These are phyloP conservation scores for Drosophila barbarae DNA, from an alignment of 2,888 invertebrate species.

Conservation along the genomic window DNA sequence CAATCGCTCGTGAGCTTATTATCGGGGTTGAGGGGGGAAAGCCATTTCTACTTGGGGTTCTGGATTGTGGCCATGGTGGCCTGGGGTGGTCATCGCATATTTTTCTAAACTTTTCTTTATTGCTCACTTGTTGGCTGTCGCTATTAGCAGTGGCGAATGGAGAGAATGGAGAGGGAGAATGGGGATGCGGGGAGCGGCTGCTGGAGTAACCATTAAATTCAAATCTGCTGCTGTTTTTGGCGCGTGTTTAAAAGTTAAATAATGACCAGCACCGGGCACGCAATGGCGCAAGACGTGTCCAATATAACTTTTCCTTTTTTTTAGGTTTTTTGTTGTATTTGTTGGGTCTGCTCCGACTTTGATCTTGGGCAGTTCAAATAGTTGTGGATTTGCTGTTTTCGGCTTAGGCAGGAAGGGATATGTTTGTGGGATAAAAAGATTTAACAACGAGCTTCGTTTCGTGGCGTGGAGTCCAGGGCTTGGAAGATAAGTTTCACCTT, in stretches of 20 bases:
- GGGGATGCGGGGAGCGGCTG: constrained; percentile 12
- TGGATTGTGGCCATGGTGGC: constrained; percentile 12
- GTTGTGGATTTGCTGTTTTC: constrained; percentile 53
- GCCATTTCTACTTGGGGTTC: constrained; percentile 2
- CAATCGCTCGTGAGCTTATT: constrained; percentile 73
- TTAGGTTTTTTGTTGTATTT: background rate
- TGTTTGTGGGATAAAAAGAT: constrained; percentile 51
- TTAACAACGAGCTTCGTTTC: constrained; percentile 48
- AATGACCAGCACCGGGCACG: constrained; percentile 58
- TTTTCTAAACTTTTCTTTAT: constrained; percentile 76
- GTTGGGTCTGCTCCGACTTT: constrained; percentile 43
- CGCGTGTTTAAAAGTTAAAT: constrained; percentile 74
- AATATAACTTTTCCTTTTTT: constrained; percentile 69
- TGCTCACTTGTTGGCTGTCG: constrained; percentile 75
- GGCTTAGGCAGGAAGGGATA: constrained; percentile 20
- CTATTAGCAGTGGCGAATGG: constrained; percentile 45
- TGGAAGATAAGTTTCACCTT: constrained; percentile 32
- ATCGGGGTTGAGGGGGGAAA: constrained; percentile 25
- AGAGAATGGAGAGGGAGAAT: constrained; percentile 11
- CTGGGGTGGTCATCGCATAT: constrained; percentile 61
- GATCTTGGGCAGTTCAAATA: constrained; percentile 71
- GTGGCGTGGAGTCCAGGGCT: constrained; percentile 8
- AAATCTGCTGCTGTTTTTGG: constrained; percentile 63
- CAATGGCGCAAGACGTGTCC: constrained; percentile 72
- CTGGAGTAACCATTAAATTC: constrained; percentile 64